Evolutionary conservation across 2,888 invertebrate genomes (phyloP), one percentile per base, ranked within the genome.

Genomic region (Dexiosoma caninum): DNA sequence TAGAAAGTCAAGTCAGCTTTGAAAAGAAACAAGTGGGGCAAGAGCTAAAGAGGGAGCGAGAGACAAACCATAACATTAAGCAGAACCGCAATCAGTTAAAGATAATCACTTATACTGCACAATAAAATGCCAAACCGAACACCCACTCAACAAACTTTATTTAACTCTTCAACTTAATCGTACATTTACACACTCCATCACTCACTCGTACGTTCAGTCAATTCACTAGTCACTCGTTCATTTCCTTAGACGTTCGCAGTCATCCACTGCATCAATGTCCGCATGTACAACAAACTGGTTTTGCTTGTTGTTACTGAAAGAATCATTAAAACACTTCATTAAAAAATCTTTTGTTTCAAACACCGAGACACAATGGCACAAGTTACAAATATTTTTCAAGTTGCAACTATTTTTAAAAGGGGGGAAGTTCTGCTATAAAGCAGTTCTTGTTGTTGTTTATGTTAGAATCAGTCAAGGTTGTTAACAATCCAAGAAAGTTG

Each of bases 271-370:
- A 74, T 57, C 35, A 40, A 6, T 57, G 40, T 42, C 16, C 37
- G 32, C 57, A 32, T 40, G 23, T 57, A 30, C 4, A 27, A 27
- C 27, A 16, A 46, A n/a, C 10, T 19, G 27, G 5, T 55, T 40
- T 53, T 69, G 69, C 30, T 60, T 55, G 60, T 49, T 57, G 66
- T 55, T 62, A 57, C 27, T 81, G 69, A 77, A 77, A 64, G 64
- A 72, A 77, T 72, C 72, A 74, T 74, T 81, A 69, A 67, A 74
- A 57, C 77, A 77, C 72, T 77, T 81, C 81, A 77, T 81, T 77
- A 81, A 77, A 81, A 81, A 74, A 57, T 77, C 81, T 72, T 77
- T 81, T 72, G 72, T 77, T 81, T 40, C 6, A 14, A 75, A 42
- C 40, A 16, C 21, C 57, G 32, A 32, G 12, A 40, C 51, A 49